Base-by-base conservation (phyloP, 2,113 vertebrate species). In the Pangasianodon gigas region DNA sequence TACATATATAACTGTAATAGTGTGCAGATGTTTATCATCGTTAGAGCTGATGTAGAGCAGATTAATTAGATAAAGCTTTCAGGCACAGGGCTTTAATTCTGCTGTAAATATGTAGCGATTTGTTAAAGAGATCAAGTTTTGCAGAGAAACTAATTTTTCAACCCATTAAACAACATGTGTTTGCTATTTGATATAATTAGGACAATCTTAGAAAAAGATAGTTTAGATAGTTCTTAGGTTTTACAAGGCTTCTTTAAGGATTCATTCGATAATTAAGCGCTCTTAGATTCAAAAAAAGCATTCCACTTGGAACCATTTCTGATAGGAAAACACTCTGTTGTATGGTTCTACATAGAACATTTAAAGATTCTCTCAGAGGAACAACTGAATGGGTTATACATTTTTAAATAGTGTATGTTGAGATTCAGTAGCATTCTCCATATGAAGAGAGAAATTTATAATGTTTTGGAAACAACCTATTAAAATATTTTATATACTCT, bases 1-100 rank as follows among this genome's bases (percentile, higher is more conserved):
- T 54, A 58, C 18, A 51, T 32, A 52, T 18, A 13, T n/a, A 81
- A 54, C 3, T 19, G 51, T 82, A 62, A 29, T 1, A 84, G 56
- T 21, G 37, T 84, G 24, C 37, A 46, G 37, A 84, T 84, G 56
- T 62, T 46, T 46, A 84, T 62, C 54, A 41, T 18, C 6, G 80
- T 58, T 58, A 83, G 19, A 62, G 19, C 82, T 46, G 37, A 46
- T 62, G 82, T 84, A 26, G 44, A 46, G 56, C 56, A 84, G 82
- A 46, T 46, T 46, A 84, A 62, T 84, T 60, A 60, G 54, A 60
- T 84, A 84, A 84, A 60, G 18, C 77, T 41, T 56, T 82, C 80
- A 82, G 54, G 4, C 54, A 41, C 81, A 62, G 9, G 56, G 82
- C 24, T 62, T 84, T 84, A 37, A 46, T 62, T 84, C 82, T 44